Conservation (phyloP, 2,113 vertebrate genomes). For the Lontra canadensis region DNA sequence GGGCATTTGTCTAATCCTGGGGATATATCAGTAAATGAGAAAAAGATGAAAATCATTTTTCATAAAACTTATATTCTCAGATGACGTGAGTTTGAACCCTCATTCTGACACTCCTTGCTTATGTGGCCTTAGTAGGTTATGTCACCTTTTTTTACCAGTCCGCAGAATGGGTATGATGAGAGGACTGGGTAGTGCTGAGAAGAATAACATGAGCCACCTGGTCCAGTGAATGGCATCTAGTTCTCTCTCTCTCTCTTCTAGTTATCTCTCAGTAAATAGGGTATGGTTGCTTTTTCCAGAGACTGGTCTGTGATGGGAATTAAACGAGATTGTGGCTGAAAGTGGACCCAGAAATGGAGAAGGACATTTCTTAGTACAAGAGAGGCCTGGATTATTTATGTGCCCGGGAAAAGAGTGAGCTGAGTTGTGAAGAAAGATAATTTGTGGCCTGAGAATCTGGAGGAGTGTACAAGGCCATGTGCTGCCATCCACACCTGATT, state of each 20-base stretch:
- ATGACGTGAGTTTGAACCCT: background rate
- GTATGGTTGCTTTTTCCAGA: background rate
- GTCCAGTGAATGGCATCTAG: background rate
- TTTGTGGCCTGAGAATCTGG: background rate
- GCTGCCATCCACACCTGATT: background rate
- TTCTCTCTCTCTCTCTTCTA: background rate
- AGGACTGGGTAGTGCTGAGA: background rate
- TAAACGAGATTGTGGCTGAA: background rate
- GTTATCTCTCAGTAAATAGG: background rate
- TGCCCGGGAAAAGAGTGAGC: background rate
- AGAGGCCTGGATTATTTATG: background rate
- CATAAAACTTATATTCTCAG: background rate
- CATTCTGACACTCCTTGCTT: background rate
- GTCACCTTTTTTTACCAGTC: background rate
- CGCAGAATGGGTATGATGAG: background rate
- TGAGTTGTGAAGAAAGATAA: background rate
- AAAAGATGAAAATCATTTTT: background rate
- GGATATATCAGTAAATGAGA: background rate
- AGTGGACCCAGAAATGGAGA: background rate
- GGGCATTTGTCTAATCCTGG: background rate
- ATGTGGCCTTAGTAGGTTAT: background rate
- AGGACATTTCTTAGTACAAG: background rate
- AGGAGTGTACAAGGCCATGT: accelerated
- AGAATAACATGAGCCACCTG: background rate
- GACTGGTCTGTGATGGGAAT: background rate